These are phyloP conservation scores for Carposina sasakii DNA, from an alignment of 1,140 invertebrate species.

Conservation along the genomic window DNA sequence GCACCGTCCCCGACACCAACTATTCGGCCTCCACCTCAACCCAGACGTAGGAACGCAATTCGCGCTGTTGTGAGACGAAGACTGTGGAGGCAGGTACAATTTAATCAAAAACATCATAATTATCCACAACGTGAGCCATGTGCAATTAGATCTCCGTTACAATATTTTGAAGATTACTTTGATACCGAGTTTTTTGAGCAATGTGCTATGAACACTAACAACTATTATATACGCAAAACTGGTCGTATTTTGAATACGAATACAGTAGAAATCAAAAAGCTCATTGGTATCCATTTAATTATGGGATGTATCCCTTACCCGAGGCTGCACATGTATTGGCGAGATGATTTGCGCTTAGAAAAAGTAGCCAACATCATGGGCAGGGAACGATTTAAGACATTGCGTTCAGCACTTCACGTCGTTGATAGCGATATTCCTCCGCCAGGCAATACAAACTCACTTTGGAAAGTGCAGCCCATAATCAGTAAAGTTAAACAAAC, in stretches of 20 bases:
- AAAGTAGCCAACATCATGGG: constrained; percentile 17
- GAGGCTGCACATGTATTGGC: constrained; percentile 25
- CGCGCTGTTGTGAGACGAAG: too few relatives aligned
- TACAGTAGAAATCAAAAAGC: constrained; percentile 13
- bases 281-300: constrained; percentile 15
- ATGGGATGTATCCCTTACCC: constrained; percentile 26
- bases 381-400: constrained; percentile 16
- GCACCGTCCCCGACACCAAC: too few relatives aligned
- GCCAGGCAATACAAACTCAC: neutral
- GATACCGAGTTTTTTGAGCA: constrained; percentile 13
- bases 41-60: too few relatives aligned
- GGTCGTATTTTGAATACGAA: constrained; percentile 12
- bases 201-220: constrained; percentile 7
- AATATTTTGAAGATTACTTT: constrained; percentile 19
- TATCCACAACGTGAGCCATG: too few relatives aligned
- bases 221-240: constrained; percentile 13
- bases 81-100: too few relatives aligned
- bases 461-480: constrained; percentile 11
- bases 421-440: constrained; percentile 17
- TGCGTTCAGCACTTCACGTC: constrained; percentile 22
- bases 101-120: too few relatives aligned
- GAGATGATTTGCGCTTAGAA: constrained; percentile 12
- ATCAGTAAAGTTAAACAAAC: constrained; percentile 10
- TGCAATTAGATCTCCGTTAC: constrained; percentile 1
- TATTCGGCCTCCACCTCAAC: too few relatives aligned